Base-by-base conservation (phyloP, 2,888 invertebrate genomes). In the Andricus curvator region DNA sequence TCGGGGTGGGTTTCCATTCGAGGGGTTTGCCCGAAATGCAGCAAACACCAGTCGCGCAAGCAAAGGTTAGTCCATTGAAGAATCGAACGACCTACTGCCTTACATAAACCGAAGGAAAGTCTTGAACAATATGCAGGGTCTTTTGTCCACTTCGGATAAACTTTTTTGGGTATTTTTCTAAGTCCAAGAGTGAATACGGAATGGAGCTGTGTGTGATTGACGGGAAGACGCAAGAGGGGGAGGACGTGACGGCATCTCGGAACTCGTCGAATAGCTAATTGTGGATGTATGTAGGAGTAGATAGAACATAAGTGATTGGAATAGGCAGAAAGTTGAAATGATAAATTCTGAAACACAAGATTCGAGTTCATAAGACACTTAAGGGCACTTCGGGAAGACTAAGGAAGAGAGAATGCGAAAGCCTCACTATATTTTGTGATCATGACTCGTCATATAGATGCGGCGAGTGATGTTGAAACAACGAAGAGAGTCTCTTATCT, bases 371-470 rank as follows among this genome's bases (percentile, higher is more conserved):
- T 37, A 37, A 56, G 64, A 48, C 20, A 22, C 37, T 56, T 41
- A 77, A 56, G 17, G 68, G 65, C 56, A 29, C n/a, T 65, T 41
- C 56, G 37, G 22, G 67, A 41, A 51, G 68, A 65, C 78, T 80
- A 85, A 84, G 85, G 88, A 86, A 84, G 88, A 88, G 84, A 91
- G 89, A 90, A 91, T 91, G 91, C 89, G 87, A 90, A 89, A 89
- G 85, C 88, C 88, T 87, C 87, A 83, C 81, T 84, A 87, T 84
- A 89, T 86, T 82, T 87, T 87, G 91, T 91, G 91, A 91, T 90
- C 91, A 91, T 91, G 91, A 89, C 89, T 91, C 88, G 91, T 89
- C 87, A 89, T 87, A 89, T 88, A 87, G 87, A 90, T 89, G 90
- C 87, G 84, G 86, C 86, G 88, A 88, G 87, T 87, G 89, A 88